Base-by-base conservation (phyloP, 2,888 invertebrate genomes). In the Notodonta dromedarius region DNA sequence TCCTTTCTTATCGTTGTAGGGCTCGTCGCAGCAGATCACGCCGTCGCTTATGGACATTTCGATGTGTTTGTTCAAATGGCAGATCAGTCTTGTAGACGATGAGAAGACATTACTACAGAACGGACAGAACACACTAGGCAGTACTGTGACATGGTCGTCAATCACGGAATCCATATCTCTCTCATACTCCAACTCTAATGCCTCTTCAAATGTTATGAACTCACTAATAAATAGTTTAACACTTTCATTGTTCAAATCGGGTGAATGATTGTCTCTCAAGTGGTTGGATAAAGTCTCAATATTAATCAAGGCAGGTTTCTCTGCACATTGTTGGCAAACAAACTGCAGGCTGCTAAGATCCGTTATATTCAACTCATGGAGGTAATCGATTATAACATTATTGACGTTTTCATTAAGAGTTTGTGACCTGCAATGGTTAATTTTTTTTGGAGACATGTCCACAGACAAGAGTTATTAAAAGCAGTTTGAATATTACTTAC, bases 21-120 rank as follows among this genome's bases (percentile, higher is more conserved):
- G 32, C 6, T 53, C 40, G 0, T 77, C 77, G 59, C 90, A 90
- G 70, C 91, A 91, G 4, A 52, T 50, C 0, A 86, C 70, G 5
- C 82, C 82, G 2, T 75, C 66, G 0, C 79, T 76, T 5, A 79
- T 64, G 14, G 69, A 68, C 5, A 87, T 70, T 42, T 86, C 77
- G 3, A 82, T 63, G 68, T 92, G 93, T 55, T 67, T 74, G 62
- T 83, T 86, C 5, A 90, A 74, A 58, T 93, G 93, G 53, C 75
- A 79, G 0, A 84, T 58, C 0, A 92, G 82, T 8, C 90, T 80
- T 5, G 83, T 78, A 2, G 80, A 57, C 0, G 90, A 83, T 0
- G 90, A 83, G 65, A 89, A 91, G 12, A 82, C 73, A 58, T 76
- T 84, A 8, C 79, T 67, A 62, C 91, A 91, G 66, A 79, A 86